Evolutionary conservation across 2,113 vertebrate genomes (phyloP), one percentile per base, ranked within the genome.

Genomic region (Brachionichthys hirsutus): DNA sequence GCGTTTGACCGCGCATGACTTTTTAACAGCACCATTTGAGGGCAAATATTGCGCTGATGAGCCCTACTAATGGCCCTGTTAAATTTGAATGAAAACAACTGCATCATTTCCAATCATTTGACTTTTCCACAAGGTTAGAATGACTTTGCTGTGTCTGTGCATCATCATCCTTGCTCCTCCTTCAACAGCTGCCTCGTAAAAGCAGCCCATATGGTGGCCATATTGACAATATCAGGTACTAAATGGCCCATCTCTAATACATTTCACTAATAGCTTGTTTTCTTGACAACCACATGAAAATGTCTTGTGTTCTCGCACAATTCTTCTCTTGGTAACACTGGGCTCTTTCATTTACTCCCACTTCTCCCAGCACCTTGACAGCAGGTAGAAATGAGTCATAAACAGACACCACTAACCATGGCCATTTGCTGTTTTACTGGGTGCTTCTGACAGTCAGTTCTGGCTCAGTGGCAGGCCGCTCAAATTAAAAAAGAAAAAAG

Each of bases 311-410:
- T 67, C 75, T 82, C 49, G 72, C 82, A 89, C 88, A 89, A 80
- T 86, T 82, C 76, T 53, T 38, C 73, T 80, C 80, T 89, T 90
- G 87, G 90, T 83, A 78, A 54, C n/a, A 12, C 41, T 41, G 73
- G 44, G 36, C 70, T 81, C 67, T 58, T 59, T 61, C 65, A 46
- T 67, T 48, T 61, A 49, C 46, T 58, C 73, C 60, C 60, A 61
- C 64, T 54, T 75, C 65, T 73, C 75, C 70, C 57, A 57, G 66
- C 58, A 34, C 52, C 77, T 79, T 83, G 84, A 85, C 80, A 59
- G 80, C 85, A 89, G 85, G 89, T 89, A 85, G 66, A 83, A 89
- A 79, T 88, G 80, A 90, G 84, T 91, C 88, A 90, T 81, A 82
- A 85, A 87, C 62, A 80, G 79, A 78, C 73, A 77, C 55, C 74